Percentiles rank a stretch among this genome's conserved stretches.
Evolutionary conservation across 2,888 invertebrate species (phyloP).

Genomic region (Stenichneumon culpator): DNA sequence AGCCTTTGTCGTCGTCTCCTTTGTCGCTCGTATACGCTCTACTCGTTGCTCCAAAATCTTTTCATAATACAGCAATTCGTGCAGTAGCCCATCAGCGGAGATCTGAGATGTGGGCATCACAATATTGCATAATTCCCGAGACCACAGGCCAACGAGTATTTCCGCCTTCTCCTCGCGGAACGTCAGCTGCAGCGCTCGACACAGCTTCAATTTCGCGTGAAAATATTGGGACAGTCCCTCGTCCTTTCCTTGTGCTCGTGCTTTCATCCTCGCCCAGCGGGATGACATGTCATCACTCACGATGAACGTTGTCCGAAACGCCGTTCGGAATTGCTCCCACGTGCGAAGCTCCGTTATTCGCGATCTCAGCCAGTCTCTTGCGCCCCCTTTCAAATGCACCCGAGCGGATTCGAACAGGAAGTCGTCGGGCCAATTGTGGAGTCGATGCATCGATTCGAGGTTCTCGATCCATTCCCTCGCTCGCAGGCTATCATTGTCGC

Average conservation of each 20-base stretch:
- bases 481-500: slow-evolving; percentile 19
- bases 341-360: not conserved
- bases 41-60: not conserved
- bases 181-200: not conserved
- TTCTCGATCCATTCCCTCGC: slow-evolving; percentile 51
- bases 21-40: not conserved
- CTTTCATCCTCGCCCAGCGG: slow-evolving; percentile 11
- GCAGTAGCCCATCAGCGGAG: not conserved
- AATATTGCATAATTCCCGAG: not conserved
- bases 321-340: slow-evolving; percentile 28
- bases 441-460: slow-evolving; percentile 15
- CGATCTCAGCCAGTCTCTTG: slow-evolving; percentile 32
- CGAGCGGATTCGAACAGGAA: slow-evolving; percentile 37
- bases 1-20: not conserved
- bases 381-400: slow-evolving; percentile 40
- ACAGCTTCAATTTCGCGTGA: slow-evolving; percentile 18
- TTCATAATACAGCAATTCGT: slow-evolving; percentile 25
- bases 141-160: slow-evolving; percentile 23
- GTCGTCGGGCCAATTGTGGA: slow-evolving; percentile 41
- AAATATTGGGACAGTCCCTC: slow-evolving; percentile 30
- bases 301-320: slow-evolving; percentile 36
- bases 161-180: not conserved
- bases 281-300: not conserved
- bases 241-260: not conserved
- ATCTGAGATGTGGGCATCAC: slow-evolving; percentile 1